These are phyloP conservation scores for Oxystoma pomonae DNA, from an alignment of 2,888 invertebrate genomes.

Conservation along the genomic window DNA sequence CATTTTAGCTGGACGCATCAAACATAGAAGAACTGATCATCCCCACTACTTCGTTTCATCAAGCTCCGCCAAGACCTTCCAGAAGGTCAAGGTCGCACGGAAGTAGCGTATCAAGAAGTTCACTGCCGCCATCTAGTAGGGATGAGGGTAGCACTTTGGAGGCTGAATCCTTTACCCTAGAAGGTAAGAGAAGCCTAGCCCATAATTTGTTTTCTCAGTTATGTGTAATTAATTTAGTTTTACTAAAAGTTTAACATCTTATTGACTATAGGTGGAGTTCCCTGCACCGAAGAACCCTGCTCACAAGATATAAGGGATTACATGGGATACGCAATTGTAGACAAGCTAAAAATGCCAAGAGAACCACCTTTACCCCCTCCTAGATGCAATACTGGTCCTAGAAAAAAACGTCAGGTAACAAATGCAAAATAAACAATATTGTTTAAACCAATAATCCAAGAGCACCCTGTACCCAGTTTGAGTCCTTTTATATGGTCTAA, in stretches of 20 bases:
- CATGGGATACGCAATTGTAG: conserved; percentile 73
- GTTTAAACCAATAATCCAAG: no score
- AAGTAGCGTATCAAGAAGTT: conserved; percentile 42
- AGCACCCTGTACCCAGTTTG: no score
- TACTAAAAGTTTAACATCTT: no score
- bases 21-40: conserved; percentile 13
- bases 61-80: conserved; percentile 4
- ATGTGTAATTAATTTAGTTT: no score
- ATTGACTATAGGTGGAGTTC: conserved; percentile 6
- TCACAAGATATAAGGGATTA: conserved; percentile 41
- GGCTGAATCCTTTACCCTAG: conserved; percentile 8
- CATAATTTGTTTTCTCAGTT: no score
- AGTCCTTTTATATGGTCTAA: no score
- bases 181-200: background rate
- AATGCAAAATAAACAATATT: no score
- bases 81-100: conserved; percentile 16
- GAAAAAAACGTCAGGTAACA: conserved; percentile 26
- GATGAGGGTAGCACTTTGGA: conserved; percentile 17
- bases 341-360: conserved; percentile 55
- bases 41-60: conserved; percentile 2
- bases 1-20: conserved; percentile 4
- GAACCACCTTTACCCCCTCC: conserved; percentile 57
- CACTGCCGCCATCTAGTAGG: conserved; percentile 19
- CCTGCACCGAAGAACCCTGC: conserved; percentile 43
- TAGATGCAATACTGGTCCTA: conserved; percentile 55